A percentile compares a stretch with the other conserved stretches of the same genome.
These are phyloP conservation scores for Kobus ellipsiprymnus DNA, from an alignment of 2,113 vertebrate species.

Conservation along the genomic window DNA sequence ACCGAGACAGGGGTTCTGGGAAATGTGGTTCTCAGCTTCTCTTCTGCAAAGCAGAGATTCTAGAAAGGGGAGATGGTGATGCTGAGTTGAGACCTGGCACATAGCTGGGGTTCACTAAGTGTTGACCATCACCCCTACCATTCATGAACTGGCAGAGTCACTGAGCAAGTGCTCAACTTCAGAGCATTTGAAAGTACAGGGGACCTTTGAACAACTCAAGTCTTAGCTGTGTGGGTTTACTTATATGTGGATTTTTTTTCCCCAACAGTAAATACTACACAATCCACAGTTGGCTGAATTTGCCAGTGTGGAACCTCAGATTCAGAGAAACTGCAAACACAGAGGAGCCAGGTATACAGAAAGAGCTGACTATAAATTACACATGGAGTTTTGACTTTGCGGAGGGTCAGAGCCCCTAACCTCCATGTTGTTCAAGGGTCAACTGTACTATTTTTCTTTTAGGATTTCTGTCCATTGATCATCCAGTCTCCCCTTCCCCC, in stretches of 20 bases:
- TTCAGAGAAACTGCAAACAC: not conserved
- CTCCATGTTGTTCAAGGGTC: not conserved
- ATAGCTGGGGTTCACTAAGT: not conserved
- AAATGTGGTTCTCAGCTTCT: not conserved
- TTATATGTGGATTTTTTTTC: not conserved
- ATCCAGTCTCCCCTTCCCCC: not conserved
- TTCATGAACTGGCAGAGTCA: not conserved
- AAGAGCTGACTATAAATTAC: not conserved
- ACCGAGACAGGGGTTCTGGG: not conserved
- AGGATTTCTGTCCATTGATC: not conserved
- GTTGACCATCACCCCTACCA: not conserved
- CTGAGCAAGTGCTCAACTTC: not conserved
- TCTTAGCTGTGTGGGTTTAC: not conserved
- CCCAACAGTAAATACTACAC: not conserved
- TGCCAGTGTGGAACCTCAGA: not conserved
- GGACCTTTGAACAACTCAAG: not conserved
- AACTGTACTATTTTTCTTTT: not conserved
- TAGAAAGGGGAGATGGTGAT: not conserved
- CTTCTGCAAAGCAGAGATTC: not conserved
- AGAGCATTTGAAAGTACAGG: not conserved
- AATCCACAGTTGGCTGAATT: not conserved
- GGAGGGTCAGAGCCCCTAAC: not conserved
- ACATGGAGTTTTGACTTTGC: not conserved
- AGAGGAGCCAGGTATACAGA: not conserved
- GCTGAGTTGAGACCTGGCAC: not conserved